Evolutionary conservation across 1,140 invertebrate species (phyloP).

Genomic region (Hyles vespertilio): DNA sequence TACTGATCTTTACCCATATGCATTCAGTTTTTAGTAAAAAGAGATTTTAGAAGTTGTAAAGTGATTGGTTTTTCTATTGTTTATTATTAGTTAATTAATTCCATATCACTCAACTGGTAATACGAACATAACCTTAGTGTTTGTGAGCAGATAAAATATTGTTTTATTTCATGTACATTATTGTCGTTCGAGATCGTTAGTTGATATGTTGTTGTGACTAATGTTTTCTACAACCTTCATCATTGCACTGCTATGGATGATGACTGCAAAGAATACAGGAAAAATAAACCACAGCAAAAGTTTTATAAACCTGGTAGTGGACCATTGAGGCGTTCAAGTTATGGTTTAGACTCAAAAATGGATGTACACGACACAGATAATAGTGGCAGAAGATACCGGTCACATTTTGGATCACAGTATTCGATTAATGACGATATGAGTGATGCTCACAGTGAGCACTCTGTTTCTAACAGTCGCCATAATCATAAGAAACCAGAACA

Average conservation of each 20-base stretch:
- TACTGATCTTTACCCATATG: conserved; percentile 33
- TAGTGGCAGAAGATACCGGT: conserved; percentile 38
- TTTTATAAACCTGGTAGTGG: conserved; percentile 73
- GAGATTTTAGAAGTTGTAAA: too few species aligned
- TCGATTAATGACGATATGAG: conserved; percentile 53
- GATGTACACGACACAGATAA: conserved; percentile 56
- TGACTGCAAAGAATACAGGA: conserved; percentile 70
- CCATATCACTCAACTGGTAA: not conserved
- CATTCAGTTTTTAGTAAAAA: conserved; percentile 28
- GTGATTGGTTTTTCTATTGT: too few species aligned
- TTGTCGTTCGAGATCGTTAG: not conserved
- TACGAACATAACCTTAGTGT: conserved; percentile 52
- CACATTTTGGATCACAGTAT: conserved; percentile 61
- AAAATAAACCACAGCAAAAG: conserved; percentile 73
- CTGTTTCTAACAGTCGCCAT: conserved; percentile 33
- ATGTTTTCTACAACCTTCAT: conserved; percentile 2
- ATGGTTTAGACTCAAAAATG: conserved; percentile 66
- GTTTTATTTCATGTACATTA: not conserved
- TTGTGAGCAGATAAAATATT: conserved; percentile 1
- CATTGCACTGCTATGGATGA: conserved; percentile 70
- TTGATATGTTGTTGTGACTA: conserved; percentile 5
- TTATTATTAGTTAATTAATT: not conserved
- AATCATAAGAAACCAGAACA: conserved; percentile 64
- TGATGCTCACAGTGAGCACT: conserved; percentile 36
- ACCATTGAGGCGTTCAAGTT: conserved; percentile 65